Evolutionary conservation across 2,888 invertebrate species (phyloP).

Genomic region (Helleia helle): DNA sequence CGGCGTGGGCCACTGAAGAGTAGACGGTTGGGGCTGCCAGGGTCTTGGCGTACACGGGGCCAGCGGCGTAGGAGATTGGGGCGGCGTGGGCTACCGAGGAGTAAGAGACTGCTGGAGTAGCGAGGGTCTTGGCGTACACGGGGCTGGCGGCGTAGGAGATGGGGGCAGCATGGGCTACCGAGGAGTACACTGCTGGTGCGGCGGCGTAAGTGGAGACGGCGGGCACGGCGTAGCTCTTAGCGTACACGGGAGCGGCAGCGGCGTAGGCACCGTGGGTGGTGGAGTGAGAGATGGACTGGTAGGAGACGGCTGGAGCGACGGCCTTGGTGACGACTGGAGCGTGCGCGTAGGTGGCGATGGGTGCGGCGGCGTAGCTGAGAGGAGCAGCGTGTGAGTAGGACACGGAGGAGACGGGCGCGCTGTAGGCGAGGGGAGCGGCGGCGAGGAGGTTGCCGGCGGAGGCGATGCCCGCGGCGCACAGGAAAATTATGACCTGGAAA

Average conservation of each 20-base stretch:
- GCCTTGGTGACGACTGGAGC: constrained; percentile 20
- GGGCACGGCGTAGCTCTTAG: background rate
- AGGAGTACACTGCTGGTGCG: background rate
- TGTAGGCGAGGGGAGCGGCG: constrained; percentile 56
- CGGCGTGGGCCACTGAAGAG: too few species aligned
- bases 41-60: constrained; percentile 5
- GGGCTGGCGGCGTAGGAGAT: background rate
- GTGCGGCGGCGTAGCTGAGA: constrained; percentile 28
- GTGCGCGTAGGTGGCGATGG: constrained; percentile 32
- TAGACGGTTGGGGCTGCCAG: constrained; percentile 7
- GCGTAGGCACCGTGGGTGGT: constrained; percentile 26
- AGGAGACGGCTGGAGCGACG: constrained; percentile 55
- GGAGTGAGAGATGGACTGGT: constrained; percentile 41
- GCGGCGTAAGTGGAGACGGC: background rate
- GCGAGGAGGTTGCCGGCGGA: constrained; percentile 73
- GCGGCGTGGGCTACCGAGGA: constrained; percentile 27
- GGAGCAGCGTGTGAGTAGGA: constrained; percentile 28
- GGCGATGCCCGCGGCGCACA: constrained; percentile 74
- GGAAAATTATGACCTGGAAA: constrained; percentile 64
- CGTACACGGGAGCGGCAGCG: background rate
- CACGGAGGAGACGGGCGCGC: constrained; percentile 66
- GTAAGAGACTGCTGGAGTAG: constrained; percentile 42
- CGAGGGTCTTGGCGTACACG: background rate
- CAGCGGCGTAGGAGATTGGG: constrained; percentile 23
- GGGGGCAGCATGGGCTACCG: background rate